A percentile compares a stretch with the other conserved stretches of the same genome.
Conservation (phyloP, 2,797 vertebrate genomes). For the Sebastes vulpes region DNA sequence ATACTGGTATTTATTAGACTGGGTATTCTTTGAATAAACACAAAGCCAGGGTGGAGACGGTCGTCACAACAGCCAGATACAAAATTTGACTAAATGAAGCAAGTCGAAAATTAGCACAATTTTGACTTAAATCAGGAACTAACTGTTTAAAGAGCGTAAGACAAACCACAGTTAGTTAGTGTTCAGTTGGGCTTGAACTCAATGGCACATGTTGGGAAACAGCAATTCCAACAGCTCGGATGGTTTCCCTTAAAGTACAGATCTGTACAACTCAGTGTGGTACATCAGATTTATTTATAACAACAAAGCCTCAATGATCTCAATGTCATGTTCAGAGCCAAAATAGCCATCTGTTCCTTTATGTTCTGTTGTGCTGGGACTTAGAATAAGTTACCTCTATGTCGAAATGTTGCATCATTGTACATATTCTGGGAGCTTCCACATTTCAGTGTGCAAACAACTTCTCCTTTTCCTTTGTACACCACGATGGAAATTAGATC, state of each 20-base stretch:
- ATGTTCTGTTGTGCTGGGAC: neutral
- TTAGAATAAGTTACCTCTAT: neutral
- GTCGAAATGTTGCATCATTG: neutral
- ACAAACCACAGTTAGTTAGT: neutral
- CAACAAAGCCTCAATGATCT: neutral
- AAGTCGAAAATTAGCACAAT: neutral
- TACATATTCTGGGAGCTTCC: neutral
- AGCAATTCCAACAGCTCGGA: neutral
- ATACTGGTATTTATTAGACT: neutral
- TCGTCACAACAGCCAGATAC: neutral
- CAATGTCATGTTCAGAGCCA: neutral
- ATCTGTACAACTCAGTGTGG: neutral
- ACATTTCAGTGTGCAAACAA: neutral
- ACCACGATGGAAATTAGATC: neutral
- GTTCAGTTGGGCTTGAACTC: neutral
- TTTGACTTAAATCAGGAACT: neutral
- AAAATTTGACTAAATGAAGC: neutral
- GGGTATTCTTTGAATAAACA: neutral
- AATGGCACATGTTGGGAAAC: neutral
- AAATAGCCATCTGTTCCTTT: neutral
- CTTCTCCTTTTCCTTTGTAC: accelerated
- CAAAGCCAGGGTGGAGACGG: too few relatives aligned
- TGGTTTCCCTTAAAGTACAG: neutral
- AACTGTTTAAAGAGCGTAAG: neutral
- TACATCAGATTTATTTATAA: neutral